Evolutionary conservation across 2,888 invertebrate species (phyloP).

Genomic region (Nipponacmea schrenckii): DNA sequence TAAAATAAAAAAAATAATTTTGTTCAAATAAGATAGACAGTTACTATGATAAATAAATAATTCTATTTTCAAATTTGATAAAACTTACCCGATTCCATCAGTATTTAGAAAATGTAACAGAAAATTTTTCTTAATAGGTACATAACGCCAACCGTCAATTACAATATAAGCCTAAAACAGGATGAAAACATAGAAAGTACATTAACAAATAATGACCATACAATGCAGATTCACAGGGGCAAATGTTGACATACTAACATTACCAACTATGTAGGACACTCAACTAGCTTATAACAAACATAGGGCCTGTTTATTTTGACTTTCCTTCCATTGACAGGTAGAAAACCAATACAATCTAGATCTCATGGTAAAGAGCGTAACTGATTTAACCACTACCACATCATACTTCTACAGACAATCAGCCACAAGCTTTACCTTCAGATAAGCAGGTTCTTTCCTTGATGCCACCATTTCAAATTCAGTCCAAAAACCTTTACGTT

Average conservation of each 20-base stretch:
- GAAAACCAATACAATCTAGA: no score
- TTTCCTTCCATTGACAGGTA: no score
- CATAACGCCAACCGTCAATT: slow-evolving; percentile 58
- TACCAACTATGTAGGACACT: no score
- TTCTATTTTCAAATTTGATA: not conserved
- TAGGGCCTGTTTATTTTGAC: no score
- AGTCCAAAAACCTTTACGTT: slow-evolving; percentile 52
- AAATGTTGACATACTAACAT: no score
- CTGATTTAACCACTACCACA: not conserved
- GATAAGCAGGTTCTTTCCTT: slow-evolving; percentile 50
- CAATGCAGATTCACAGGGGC: no score
- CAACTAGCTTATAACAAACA: no score
- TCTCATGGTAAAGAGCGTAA: no score
- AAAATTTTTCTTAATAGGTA: slow-evolving; percentile 57
- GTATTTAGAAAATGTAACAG: slow-evolving; percentile 55
- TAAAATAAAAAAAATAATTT: slow-evolving; percentile 18
- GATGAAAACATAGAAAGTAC: not conserved
- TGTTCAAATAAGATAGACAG: no score
- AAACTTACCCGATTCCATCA: slow-evolving; percentile 53
- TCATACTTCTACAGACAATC: not conserved
- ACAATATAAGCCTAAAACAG: slow-evolving; percentile 50
- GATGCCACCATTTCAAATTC: slow-evolving; percentile 46
- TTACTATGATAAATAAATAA: no score
- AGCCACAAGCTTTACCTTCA: slow-evolving; percentile 46
- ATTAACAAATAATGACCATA: no score